Evolutionary conservation across 2,888 invertebrate genomes (phyloP).

Genomic region (Epirrita christyi): DNA sequence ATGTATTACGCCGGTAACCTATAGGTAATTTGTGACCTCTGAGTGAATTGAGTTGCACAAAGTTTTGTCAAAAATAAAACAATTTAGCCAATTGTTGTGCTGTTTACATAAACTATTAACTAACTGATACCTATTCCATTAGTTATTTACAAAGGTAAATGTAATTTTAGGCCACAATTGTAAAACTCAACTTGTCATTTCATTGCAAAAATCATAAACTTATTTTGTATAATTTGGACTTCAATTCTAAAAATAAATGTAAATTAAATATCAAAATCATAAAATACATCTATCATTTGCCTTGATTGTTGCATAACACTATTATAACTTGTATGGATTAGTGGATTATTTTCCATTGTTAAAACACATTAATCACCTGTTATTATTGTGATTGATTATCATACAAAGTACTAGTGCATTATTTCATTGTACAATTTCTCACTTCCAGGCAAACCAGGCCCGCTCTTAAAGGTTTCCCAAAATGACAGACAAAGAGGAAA

Average conservation of each 20-base stretch:
- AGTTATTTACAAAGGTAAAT: neutral
- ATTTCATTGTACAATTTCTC: slow-evolving; percentile 1
- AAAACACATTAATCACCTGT: neutral
- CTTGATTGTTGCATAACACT: neutral
- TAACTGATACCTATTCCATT: neutral
- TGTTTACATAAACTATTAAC: neutral
- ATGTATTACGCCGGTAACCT: neutral
- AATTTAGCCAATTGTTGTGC: neutral
- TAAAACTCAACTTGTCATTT: neutral
- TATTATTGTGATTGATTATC: neutral
- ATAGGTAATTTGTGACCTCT: neutral
- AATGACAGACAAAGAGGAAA: slow-evolving; percentile 4
- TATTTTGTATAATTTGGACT: neutral
- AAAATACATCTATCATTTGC: neutral
- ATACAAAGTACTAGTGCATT: too few relatives aligned
- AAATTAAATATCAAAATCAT: neutral
- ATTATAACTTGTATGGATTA: neutral
- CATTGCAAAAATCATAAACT: neutral
- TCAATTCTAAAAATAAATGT: too few relatives aligned
- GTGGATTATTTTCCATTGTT: neutral
- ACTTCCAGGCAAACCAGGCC: slow-evolving; percentile 2
- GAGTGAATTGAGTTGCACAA: neutral
- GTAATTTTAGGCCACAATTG: neutral
- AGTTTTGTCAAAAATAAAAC: neutral
- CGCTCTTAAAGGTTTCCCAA: neutral